phyloP scores from a whole-genome alignment of 2,797 vertebrate genomes.

The Psittacula echo region DNA sequence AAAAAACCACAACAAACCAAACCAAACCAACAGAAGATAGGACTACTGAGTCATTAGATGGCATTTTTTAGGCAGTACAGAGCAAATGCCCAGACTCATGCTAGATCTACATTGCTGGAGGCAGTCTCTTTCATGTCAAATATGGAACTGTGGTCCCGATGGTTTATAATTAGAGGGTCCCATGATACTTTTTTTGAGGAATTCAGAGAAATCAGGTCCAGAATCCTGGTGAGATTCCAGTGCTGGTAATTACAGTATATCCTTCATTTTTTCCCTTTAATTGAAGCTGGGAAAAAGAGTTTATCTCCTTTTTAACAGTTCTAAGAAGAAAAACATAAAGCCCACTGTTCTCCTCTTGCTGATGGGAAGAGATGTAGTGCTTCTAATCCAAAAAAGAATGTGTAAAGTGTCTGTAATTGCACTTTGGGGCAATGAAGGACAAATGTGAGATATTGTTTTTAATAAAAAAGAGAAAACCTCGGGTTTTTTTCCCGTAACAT shows the following conservation, averaged over 20 bases:
- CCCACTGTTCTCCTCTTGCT: neutral
- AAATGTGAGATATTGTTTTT: neutral
- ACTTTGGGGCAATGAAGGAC: neutral
- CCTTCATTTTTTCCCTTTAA: neutral
- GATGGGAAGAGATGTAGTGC: neutral
- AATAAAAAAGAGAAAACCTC: neutral
- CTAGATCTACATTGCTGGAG: neutral
- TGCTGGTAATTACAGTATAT: neutral
- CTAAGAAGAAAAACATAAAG: neutral
- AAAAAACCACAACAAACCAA: fast-evolving
- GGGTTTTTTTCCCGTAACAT: neutral
- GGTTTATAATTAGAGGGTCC: neutral
- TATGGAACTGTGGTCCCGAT: neutral
- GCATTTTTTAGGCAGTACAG: neutral
- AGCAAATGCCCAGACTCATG: neutral
- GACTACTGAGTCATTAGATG: neutral
- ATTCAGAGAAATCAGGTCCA: conserved; percentile 4
- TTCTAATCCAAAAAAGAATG: neutral
- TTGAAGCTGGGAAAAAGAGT: neutral
- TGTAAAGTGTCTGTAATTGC: neutral
- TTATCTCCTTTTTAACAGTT: neutral
- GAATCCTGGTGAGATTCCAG: neutral
- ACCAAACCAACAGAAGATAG: neutral
- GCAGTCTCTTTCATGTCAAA: neutral
- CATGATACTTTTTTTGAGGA: neutral